Base-by-base conservation (phyloP, 2,113 vertebrate species). In the Nerophis lumbriciformis region DNA sequence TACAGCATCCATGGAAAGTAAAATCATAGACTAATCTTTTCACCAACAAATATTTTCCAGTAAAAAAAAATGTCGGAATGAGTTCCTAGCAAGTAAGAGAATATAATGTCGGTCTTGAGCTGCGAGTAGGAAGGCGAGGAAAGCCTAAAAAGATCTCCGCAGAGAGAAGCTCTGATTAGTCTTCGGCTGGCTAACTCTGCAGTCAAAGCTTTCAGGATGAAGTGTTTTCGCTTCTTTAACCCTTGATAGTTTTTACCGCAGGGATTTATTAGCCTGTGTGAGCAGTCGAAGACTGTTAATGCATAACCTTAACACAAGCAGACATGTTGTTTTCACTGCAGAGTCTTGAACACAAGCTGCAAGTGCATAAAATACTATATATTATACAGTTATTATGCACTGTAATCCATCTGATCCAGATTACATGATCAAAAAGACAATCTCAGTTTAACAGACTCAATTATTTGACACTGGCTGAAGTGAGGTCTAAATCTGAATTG, bases 231-330 rank as follows among this genome's bases (percentile, higher is more conserved):
- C 12, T 54, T 37, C 14, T n/a, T n/a, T 36, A 14, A 66, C 36
- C 52, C 52, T 53, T 37, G 61, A 75, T 76, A 69, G 76, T 61
- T 65, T 70, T 73, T 65, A 71, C 53, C 65, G 6, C 61, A 28
- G 28, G 37, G 47, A 36, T 80, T 78, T 81, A 82, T 78, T 53
- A 54, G 57, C 54, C 59, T 60, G 21, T 63, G 75, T 59, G 66
- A 70, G 72, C 72, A 50, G 10, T 70, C 50, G 72, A 73, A 68
- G 51, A 64, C 73, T 69, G 38, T 6, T 57, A 56, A 36, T 83
- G 71, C 65, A 78, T 63, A 57, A 71, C 52, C 55, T 77, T 52
- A n/a, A 44, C 51, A 39, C 19, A n/a, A 6, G 51, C 50, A 50
- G 19, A 13, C 0, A 8, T 44, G 12, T 73, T 68, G 55, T 63